These are phyloP conservation scores for Ailurus styani DNA, from an alignment of 2,113 vertebrate species.

Conservation along the genomic window DNA sequence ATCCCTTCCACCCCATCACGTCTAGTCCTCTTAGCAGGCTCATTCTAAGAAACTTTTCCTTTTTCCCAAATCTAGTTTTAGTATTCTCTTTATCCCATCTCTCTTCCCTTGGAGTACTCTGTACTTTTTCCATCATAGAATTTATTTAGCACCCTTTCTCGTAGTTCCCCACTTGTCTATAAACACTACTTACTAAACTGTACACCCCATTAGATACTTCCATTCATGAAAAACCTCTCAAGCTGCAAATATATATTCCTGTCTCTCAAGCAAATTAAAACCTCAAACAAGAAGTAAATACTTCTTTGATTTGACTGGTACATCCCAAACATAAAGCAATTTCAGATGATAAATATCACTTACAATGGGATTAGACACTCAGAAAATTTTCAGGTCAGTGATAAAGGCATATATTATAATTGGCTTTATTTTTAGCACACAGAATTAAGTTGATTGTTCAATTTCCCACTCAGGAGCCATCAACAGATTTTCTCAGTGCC, in stretches of 20 bases:
- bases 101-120: not conserved
- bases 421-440: not conserved
- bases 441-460: not conserved
- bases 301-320: not conserved
- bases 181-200: not conserved
- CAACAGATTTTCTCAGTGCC: not conserved
- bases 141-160: not conserved
- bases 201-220: not conserved
- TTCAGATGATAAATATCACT: not conserved
- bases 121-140: not conserved
- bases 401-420: not conserved
- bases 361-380: not conserved
- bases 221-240: not conserved
- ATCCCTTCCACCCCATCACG: not conserved
- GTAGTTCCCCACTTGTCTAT: not conserved
- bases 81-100: not conserved
- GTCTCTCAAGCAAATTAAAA: not conserved
- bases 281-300: not conserved
- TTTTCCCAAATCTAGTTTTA: not conserved
- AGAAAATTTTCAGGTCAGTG: not conserved
- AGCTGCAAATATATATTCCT: not conserved
- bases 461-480: not conserved
- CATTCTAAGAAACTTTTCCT: not conserved
- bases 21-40: not conserved
- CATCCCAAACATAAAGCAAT: not conserved